Percentiles rank a stretch among this genome's conserved stretches.
These are phyloP conservation scores for Papilio glaucus DNA, from an alignment of 1,140 invertebrate genomes.

Conservation along the genomic window DNA sequence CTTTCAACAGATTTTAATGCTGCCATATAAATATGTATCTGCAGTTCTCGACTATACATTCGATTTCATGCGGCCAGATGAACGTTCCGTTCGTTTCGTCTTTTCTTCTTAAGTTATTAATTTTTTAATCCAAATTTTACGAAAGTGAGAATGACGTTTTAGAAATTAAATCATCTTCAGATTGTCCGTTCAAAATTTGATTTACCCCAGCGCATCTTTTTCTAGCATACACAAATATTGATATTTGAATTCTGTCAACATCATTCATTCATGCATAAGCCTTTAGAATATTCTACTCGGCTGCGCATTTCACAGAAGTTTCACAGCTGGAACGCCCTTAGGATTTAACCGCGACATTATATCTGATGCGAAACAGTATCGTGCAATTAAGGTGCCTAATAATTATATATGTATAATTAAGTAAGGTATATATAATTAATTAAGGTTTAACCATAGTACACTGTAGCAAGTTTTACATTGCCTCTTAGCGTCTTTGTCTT, in stretches of 20 bases:
- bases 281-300: neutral
- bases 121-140: too few relatives aligned
- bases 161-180: neutral
- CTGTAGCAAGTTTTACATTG: neutral
- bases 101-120: too few relatives aligned
- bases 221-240: neutral
- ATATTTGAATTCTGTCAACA: conserved; percentile 1
- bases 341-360: neutral
- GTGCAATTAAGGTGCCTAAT: neutral
- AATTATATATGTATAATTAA: too few relatives aligned
- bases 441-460: neutral
- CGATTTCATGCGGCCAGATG: too few relatives aligned
- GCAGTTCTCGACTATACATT: too few relatives aligned
- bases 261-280: neutral
- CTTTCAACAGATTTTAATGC: too few relatives aligned
- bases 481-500: neutral
- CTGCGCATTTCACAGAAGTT: neutral
- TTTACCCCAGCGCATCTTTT: neutral
- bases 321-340: too few relatives aligned
- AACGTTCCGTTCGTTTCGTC: too few relatives aligned
- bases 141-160: too few relatives aligned
- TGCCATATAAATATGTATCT: too few relatives aligned
- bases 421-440: too few relatives aligned
- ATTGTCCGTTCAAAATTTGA: neutral
- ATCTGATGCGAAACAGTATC: neutral